Evolutionary conservation across 2,113 vertebrate species (phyloP).

Genomic region (Pluvianellus socialis): DNA sequence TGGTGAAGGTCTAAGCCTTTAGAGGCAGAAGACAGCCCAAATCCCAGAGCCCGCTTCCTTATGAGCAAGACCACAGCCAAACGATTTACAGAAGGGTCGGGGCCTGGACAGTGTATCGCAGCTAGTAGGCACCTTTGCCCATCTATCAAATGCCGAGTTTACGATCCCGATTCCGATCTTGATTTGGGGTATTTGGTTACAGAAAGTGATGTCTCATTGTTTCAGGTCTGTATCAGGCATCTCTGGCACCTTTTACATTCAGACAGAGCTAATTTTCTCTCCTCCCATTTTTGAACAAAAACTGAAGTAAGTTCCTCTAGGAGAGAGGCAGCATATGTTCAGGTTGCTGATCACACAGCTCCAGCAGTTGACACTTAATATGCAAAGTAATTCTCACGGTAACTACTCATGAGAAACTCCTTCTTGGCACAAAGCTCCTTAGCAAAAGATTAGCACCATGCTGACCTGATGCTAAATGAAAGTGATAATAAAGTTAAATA

Average conservation of each 20-base stretch:
- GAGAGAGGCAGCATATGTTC: background rate
- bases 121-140: background rate
- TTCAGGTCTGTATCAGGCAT: background rate
- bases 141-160: fast-evolving
- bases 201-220: background rate
- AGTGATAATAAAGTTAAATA: background rate
- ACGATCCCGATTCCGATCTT: background rate
- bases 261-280: background rate
- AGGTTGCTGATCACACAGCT: background rate
- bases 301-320: background rate
- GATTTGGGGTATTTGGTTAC: background rate
- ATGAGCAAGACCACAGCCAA: background rate
- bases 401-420: background rate
- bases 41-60: background rate
- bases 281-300: background rate
- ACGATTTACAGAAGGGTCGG: background rate
- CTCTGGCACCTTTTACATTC: background rate
- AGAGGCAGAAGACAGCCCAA: background rate
- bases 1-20: background rate
- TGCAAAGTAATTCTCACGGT: background rate
- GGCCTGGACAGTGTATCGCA: background rate
- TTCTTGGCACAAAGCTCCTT: background rate
- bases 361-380: background rate
- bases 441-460: background rate
- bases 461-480: background rate